Base-by-base conservation (phyloP, 2,888 invertebrate species). In the Reticulitermes lucifugus region DNA sequence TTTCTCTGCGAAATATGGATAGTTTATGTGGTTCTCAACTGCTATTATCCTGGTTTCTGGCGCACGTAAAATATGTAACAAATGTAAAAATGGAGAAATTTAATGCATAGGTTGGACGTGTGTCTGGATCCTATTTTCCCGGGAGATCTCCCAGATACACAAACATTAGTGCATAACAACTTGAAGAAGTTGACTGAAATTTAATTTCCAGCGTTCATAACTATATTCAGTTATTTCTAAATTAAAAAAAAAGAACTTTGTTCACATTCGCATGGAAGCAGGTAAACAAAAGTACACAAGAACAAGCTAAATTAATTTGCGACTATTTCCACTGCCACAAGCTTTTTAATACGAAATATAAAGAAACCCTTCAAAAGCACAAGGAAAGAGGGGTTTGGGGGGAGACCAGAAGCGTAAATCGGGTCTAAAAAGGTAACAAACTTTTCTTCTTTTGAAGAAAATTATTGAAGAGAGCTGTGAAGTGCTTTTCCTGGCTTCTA, bases 391-490 rank as follows among this genome's bases (percentile, higher is more conserved):
- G 21, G n/a, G 4, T 18, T 35, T 35, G 4, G 46, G 77, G 21
- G 73, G 21, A 29, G 73, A 41, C 73, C 73, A 73, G 6, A 35
- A 73, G 73, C 73, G 73, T 73, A 73, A 73, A 73, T 73, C 73
- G 41, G n/a, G 51, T 21, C n/a, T 77, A 77, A 77, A 77, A 77
- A 77, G 43, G 46, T 51, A 46, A n/a, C n/a, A 46, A 77, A 77
- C 22, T 77, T 77, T 77, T 77, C 77, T 77, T 77, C 77, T 77
- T 77, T 77, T 77, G 43, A 77, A 77, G 43, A n/a, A 77, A 77
- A 77, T 77, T 46, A 77, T 77, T 46, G 77, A n/a, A 77, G 77
- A 77, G 77, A 77, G 46, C 77, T 46, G 43, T 46, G 46, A 77
- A 77, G 51, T 77, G 77, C 77, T 77, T 77, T 73, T 73, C 41